Evolutionary conservation across 2,888 invertebrate species (phyloP).

Genomic region (Pediacus dermestoides): DNA sequence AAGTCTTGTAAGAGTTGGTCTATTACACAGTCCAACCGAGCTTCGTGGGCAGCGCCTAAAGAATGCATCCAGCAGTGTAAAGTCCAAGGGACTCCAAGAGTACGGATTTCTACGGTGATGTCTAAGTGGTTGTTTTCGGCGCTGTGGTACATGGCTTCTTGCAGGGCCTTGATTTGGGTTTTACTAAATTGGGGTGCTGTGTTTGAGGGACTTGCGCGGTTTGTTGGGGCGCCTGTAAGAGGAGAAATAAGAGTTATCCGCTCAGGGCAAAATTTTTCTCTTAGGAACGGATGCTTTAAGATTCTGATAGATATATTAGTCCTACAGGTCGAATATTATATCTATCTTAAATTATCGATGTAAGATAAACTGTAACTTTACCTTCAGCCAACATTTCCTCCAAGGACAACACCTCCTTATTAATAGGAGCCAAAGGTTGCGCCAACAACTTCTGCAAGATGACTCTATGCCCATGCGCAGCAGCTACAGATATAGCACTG

Average conservation of each 20-base stretch:
- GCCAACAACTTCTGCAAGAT: conserved; percentile 75
- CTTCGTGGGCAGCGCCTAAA: conserved; percentile 80
- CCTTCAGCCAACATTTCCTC: conserved; percentile 91
- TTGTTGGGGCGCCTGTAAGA: conserved; percentile 32
- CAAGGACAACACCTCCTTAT: conserved; percentile 73
- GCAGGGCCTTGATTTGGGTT: conserved; percentile 77
- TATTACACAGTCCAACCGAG: conserved; percentile 77
- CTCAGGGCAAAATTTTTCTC: no score
- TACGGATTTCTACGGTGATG: conserved; percentile 82
- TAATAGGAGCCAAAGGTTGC: conserved; percentile 65
- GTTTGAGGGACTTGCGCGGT: conserved; percentile 34
- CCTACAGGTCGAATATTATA: no score
- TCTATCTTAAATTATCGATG: no score
- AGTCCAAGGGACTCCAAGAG: conserved; percentile 86
- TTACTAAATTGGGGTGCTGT: conserved; percentile 64
- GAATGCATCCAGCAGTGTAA: conserved; percentile 91
- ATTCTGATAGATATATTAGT: no score
- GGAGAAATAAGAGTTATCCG: no score
- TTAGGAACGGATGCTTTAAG: no score
- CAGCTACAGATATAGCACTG: conserved; percentile 85
- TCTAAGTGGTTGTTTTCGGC: conserved; percentile 89
- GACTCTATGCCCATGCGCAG: conserved; percentile 79
- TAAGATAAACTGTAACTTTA: no score
- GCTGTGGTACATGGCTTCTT: conserved; percentile 93
- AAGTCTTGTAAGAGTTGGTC: conserved; percentile 88